Conservation (phyloP, 1,140 invertebrate genomes). For the Drosophila kepulauana region DNA sequence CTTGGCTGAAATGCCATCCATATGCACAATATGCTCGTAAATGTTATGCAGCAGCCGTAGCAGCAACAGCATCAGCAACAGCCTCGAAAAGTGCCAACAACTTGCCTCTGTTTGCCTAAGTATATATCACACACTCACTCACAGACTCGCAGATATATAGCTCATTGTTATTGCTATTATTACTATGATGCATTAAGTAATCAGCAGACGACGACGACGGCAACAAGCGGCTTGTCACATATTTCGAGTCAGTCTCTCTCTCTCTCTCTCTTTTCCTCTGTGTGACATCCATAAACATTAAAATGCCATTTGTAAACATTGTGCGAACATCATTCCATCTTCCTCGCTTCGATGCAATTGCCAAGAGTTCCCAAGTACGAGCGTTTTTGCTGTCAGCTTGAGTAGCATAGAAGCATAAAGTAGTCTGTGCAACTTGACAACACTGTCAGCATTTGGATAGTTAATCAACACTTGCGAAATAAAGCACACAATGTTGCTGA, state of each 20-base stretch:
- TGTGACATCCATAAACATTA: slow-evolving; percentile 21
- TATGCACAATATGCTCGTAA: slow-evolving; percentile 54
- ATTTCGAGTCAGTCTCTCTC: background rate
- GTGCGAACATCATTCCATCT: background rate
- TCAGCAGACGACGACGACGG: slow-evolving; percentile 4
- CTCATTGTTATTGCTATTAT: slow-evolving; percentile 8
- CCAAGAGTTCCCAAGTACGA: background rate
- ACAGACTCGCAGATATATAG: background rate
- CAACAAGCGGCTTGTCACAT: slow-evolving; percentile 26
- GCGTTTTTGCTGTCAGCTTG: too few relatives aligned
- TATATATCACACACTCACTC: slow-evolving; percentile 28
- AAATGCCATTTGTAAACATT: slow-evolving; percentile 25
- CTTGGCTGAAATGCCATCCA: slow-evolving; percentile 51
- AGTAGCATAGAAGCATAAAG: too few relatives aligned
- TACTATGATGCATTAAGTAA: slow-evolving; percentile 28
- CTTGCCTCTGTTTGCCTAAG: slow-evolving; percentile 31
- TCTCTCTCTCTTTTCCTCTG: background rate
- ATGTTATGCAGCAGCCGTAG: slow-evolving; percentile 35
- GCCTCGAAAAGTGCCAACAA: slow-evolving; percentile 38
- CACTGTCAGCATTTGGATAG: too few relatives aligned
- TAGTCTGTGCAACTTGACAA: too few relatives aligned
- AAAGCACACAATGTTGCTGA: too few relatives aligned
- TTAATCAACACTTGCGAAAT: too few relatives aligned
- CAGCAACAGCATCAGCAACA: background rate
- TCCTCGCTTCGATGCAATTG: background rate